phyloP scores from a whole-genome alignment of 2,113 vertebrate genomes.

The Dipodomys spectabilis region DNA sequence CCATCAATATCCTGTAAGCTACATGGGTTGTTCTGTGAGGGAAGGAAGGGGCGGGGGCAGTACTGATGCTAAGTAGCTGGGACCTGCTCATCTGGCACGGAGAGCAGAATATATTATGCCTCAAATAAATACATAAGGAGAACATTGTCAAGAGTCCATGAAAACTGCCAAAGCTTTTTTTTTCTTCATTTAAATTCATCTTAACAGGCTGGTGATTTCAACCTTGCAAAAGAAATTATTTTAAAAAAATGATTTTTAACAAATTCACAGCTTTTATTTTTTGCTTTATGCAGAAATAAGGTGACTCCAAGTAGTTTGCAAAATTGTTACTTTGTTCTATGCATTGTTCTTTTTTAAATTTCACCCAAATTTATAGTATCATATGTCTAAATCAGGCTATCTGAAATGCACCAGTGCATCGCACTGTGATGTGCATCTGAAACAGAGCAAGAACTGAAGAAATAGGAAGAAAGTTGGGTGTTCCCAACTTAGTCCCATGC shows the following conservation, averaged over 20 bases:
- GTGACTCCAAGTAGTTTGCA: constrained; percentile 62
- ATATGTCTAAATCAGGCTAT: constrained; percentile 51
- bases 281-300: constrained; percentile 53
- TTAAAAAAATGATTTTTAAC: constrained; percentile 60
- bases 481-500: not conserved
- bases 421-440: not conserved
- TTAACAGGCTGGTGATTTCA: constrained; percentile 57
- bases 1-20: constrained; percentile 20
- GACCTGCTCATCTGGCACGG: constrained; percentile 52
- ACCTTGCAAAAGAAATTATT: not conserved
- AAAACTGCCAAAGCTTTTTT: constrained; percentile 68
- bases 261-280: constrained; percentile 56
- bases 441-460: not conserved
- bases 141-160: constrained; percentile 63
- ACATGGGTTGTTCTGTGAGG: not conserved
- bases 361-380: constrained; percentile 51
- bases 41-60: not conserved
- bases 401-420: not conserved
- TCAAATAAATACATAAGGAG: constrained; percentile 70
- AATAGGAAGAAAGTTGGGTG: not conserved
- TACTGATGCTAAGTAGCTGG: constrained; percentile 36
- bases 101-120: constrained; percentile 57
- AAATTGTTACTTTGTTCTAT: constrained; percentile 61
- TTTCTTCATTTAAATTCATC: constrained; percentile 67
- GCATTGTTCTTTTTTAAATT: constrained; percentile 47